Base-by-base conservation (phyloP, 2,797 vertebrate species). In the Protosalanx chinensis region DNA sequence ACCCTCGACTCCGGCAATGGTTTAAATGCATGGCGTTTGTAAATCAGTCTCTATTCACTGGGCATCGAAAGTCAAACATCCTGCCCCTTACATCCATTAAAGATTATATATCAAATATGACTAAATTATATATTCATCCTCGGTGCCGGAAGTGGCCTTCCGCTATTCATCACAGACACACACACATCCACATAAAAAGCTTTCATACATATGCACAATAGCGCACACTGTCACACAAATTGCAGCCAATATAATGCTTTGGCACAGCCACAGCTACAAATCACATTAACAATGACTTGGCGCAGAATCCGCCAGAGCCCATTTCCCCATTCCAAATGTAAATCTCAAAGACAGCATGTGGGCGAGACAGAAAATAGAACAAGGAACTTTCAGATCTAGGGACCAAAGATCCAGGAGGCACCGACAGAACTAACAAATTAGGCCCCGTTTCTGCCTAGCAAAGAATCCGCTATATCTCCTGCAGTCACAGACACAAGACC, bases 181-280 rank as follows among this genome's bases (percentile, higher is more conserved):
- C 56, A 69, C 68, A 35, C 35, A 61, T 58, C 41, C 30, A 70
- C 68, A 61, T 35, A 29, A 46, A 46, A 13, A n/a, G 51, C 51
- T 5, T 56, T 16, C 68, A 41, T 15, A 51, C 49, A 53, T 7
- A 5, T 4, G 51, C 51, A 56, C 41, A 46, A 13, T 13, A 41
- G 41, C 41, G 3, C 29, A 29, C 46, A 49, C 37, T n/a, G 35
- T 20, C 46, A 33, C 66, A 30, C 27, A 53, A 6, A 56, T n/a
- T 23, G 20, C 32, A 57, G 6, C 53, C 65, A 30, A 46, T 53
- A 51, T 13, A 67, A 27, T 13, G 20, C 10, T 67, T 23, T 3
- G 46, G 46, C 41, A 53, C 10, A 23, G 41, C 27, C 64, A 15
- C 7, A 53, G 23, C 35, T 4, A 67, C 64, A 51, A 67, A 51